Percentiles rank a stretch among this genome's conserved stretches.
Evolutionary conservation across 2,888 invertebrate species (phyloP).

Genomic region (Nipponacmea schrenckii): DNA sequence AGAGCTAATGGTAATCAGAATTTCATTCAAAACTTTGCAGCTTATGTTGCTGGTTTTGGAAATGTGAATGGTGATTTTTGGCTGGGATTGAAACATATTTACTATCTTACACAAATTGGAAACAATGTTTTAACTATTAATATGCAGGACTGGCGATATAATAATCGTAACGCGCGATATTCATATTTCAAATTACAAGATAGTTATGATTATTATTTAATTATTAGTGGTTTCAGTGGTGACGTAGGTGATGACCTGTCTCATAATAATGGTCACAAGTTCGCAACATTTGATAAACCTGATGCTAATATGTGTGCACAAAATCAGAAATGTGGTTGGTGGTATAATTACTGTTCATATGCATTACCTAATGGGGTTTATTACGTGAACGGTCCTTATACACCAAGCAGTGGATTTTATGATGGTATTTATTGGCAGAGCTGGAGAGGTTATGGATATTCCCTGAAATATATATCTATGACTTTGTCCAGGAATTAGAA

Average conservation of each 20-base stretch:
- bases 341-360: slow-evolving; percentile 56
- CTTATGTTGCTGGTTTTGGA: slow-evolving; percentile 47
- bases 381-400: slow-evolving; percentile 48
- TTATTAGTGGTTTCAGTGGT: slow-evolving; percentile 34
- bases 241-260: slow-evolving; percentile 47
- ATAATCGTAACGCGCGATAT: slow-evolving; percentile 36
- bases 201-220: slow-evolving; percentile 33
- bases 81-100: slow-evolving; percentile 46
- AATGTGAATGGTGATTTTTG: slow-evolving; percentile 39
- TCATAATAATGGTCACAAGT: slow-evolving; percentile 44
- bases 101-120: slow-evolving; percentile 44
- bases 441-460: slow-evolving; percentile 54
- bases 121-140: slow-evolving; percentile 44
- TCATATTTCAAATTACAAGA: slow-evolving; percentile 36
- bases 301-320: slow-evolving; percentile 47
- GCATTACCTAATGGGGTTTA: slow-evolving; percentile 53
- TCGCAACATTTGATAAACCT: slow-evolving; percentile 44
- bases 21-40: slow-evolving; percentile 32
- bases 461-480: slow-evolving; percentile 50
- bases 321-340: slow-evolving; percentile 56
- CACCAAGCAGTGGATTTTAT: slow-evolving; percentile 39
- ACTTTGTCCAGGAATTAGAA: slow-evolving; percentile 38
- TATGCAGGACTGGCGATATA: slow-evolving; percentile 47
- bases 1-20: slow-evolving; percentile 30
- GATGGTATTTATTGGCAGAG: slow-evolving; percentile 59